Percentiles rank a stretch among this genome's conserved stretches.
These are phyloP conservation scores for Sinonovacula constricta DNA, from an alignment of 1,140 invertebrate genomes.

Conservation along the genomic window DNA sequence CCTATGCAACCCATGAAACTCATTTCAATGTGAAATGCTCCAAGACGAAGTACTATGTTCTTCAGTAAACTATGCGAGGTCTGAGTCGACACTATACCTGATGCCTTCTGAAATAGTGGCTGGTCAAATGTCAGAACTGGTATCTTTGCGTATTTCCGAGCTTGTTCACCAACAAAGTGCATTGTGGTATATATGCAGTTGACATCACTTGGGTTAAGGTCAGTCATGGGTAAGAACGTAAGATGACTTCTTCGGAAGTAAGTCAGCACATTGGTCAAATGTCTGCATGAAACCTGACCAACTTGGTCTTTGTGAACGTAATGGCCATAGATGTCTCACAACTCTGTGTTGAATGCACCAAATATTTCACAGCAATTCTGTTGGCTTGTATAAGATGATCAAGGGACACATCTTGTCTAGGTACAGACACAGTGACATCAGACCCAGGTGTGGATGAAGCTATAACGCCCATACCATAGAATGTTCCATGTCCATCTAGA, in stretches of 20 bases:
- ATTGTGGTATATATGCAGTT: constrained; percentile 57
- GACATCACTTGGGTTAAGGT: constrained; percentile 63
- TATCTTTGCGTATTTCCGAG: no score
- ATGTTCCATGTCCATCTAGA: constrained; percentile 65
- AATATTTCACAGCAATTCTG: neutral
- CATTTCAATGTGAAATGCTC: constrained; percentile 56
- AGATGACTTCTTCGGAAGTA: constrained; percentile 59
- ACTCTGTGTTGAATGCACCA: constrained; percentile 5
- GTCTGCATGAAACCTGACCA: constrained; percentile 51
- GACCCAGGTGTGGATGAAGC: constrained; percentile 30
- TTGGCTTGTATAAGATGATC: constrained; percentile 6
- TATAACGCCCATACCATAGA: constrained; percentile 72
- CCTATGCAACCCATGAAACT: constrained; percentile 60
- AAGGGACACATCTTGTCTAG: neutral
- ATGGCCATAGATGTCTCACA: neutral
- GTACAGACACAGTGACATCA: neutral
- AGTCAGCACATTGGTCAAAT: constrained; percentile 21
- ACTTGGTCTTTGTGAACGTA: no score
- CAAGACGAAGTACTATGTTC: constrained; percentile 39
- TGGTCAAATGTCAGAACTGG: constrained; percentile 65
- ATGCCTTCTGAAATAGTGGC: constrained; percentile 62
- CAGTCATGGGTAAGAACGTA: constrained; percentile 64
- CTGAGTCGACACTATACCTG: constrained; percentile 39
- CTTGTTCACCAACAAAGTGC: no score
- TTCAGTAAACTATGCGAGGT: constrained; percentile 19